Evolutionary conservation across 1,140 invertebrate genomes (phyloP), one percentile per base, ranked within the genome.

Genomic region (Vanessa atalanta): DNA sequence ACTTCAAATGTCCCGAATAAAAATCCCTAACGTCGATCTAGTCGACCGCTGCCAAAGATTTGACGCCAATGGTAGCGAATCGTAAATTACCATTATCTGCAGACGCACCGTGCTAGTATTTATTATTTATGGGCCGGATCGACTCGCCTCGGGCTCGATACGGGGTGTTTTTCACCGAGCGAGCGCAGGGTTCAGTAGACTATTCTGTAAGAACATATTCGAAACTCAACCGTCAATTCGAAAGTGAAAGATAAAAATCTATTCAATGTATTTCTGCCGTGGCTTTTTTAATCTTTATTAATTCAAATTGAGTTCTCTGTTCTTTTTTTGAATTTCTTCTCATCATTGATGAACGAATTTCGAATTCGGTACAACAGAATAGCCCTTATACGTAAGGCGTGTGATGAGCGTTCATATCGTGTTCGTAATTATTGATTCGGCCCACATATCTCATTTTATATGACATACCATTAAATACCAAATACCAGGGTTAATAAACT

Each of bases 81-180:
- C 88, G 89, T 93, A 93, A 92, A 92, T 93, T 93, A 92, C 90
- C 91, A 93, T 93, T 93, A 93, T 93, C 92, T 92, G 86, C 86
- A 91, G 92, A 92, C 92, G 89, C 87, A 87, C 86, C 73, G 83
- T 85, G 86, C 84, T 89, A 86, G 84, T 90, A 88, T 93, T 93
- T 93, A 93, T 93, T 93, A 93, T 93, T 93, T 93, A 93, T 93
- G 89, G 88, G 84, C 80, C 88, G 87, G 89, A 91, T 93, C 86
- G 88, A 83, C 87, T 80, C 88, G 81, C 82, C 83, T 82, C 82
- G 80, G 83, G 82, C 76, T 75, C 76, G 82, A 83, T 80, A 80
- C 75, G 81, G 82, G 79, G 81, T 77, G 80, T 86, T 90, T 88
- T 87, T 86, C 83, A 83, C 82, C 82, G 72, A 79, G 73, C 69